A percentile compares a stretch with the other conserved stretches of the same genome.
Evolutionary conservation across 2,888 invertebrate species (phyloP).

Genomic region (Heliconius charithonia): DNA sequence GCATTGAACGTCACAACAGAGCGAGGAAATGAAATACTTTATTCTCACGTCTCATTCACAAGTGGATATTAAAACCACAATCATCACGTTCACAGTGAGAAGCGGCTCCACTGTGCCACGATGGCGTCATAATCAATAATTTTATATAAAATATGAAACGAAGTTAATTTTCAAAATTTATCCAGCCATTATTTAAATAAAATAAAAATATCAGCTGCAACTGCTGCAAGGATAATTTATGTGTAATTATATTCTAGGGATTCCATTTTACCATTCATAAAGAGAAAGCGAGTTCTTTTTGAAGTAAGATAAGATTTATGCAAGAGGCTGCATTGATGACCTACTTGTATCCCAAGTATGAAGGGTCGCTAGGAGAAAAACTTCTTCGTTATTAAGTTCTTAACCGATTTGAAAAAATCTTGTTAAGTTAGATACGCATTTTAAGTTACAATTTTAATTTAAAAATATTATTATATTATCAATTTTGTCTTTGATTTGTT

Average conservation of each 20-base stretch:
- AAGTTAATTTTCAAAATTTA: not conserved
- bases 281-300: not conserved
- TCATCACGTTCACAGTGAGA: no score
- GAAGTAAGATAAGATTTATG: not conserved
- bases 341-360: slow-evolving; percentile 11
- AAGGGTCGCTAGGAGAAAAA: not conserved
- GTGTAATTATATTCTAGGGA: not conserved
- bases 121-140: no score
- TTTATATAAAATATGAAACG: not conserved
- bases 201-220: not conserved
- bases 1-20: no score
- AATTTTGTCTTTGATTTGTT: not conserved
- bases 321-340: slow-evolving; percentile 7
- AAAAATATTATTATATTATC: not conserved
- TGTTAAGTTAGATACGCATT: not conserved
- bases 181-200: not conserved
- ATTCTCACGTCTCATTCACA: no score
- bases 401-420: not conserved
- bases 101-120: no score
- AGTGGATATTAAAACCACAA: no score
- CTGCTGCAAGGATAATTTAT: not conserved
- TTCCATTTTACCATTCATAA: slow-evolving; percentile 15
- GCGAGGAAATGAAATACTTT: no score
- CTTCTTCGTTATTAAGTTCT: not conserved
- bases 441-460: not conserved